Base-by-base conservation (phyloP, 1,140 invertebrate genomes). In the Copidosoma floridanum region DNA sequence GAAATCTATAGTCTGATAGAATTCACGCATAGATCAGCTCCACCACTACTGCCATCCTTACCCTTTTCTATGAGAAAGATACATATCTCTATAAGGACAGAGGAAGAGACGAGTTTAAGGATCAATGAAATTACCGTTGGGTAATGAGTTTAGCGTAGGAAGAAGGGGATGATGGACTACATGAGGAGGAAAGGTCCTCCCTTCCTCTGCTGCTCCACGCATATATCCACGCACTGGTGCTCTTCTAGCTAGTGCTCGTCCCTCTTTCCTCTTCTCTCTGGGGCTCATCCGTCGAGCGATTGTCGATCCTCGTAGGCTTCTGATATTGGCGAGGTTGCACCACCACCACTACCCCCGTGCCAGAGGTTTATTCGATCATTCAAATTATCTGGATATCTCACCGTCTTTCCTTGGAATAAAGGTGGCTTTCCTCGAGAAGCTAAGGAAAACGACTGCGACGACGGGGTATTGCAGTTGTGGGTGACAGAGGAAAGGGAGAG, bases 41-140 rank as follows among this genome's bases (percentile, higher is more conserved):
- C 12, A n/a, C 10, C 46, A 18, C 14, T 21, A 12, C 27, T 20
- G 53, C 52, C n/a, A n/a, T n/a, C n/a, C n/a, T n/a, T n/a, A n/a
- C n/a, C n/a, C n/a, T n/a, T n/a, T n/a, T n/a, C n/a, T n/a, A n/a
- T n/a, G n/a, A n/a, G n/a, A n/a, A n/a, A n/a, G n/a, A n/a, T n/a
- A n/a, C n/a, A n/a, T n/a, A n/a, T n/a, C n/a, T n/a, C n/a, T n/a
- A n/a, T n/a, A n/a, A n/a, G n/a, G n/a, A 12, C 6, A 12, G 6
- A 32, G 12, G 29, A 32, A 32, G 29, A 32, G 29, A 32, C 61
- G 50, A 57, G 64, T 74, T 71, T 69, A 75, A 75, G 69, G 70
- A 75, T 75, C 69, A 71, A 75, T 71, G 72, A 69, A 73, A 75
- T 74, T 75, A 74, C 71, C 59, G 71, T 63, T 61, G 69, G 67